Conservation (phyloP, 2,797 vertebrate genomes). For the Lepus oiostolus region DNA sequence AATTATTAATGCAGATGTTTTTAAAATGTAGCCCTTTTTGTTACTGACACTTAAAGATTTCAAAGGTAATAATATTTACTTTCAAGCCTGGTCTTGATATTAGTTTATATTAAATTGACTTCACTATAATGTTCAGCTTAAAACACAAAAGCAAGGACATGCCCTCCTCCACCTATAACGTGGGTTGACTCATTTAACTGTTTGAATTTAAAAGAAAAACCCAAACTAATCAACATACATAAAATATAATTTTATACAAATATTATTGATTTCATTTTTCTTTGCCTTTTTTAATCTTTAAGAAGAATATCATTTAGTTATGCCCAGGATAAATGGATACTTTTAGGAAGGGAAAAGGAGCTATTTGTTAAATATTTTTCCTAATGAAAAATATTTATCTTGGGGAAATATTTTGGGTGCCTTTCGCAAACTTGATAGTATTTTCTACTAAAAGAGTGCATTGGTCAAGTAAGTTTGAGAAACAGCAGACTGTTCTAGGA, state of each 20-base stretch:
- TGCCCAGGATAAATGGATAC: not conserved
- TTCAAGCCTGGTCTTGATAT: not conserved
- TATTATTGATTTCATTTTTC: not conserved
- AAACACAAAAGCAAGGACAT: conserved; percentile 17
- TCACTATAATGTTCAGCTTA: not conserved
- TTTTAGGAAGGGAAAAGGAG: not conserved
- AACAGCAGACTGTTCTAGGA: not conserved
- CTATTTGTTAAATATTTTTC: not conserved
- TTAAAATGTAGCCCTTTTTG: not conserved
- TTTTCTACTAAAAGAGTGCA: not conserved
- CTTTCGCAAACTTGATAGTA: not conserved
- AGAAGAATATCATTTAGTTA: not conserved
- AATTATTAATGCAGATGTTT: not conserved
- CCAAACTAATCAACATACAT: not conserved
- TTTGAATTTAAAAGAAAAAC: not conserved
- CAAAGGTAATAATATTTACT: conserved; percentile 49
- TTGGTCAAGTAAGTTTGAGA: conserved; percentile 28
- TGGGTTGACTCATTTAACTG: not conserved
- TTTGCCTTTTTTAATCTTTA: not conserved
- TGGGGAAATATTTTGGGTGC: conserved; percentile 6
- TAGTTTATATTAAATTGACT: not conserved
- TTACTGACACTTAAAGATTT: not conserved
- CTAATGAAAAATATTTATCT: conserved; percentile 13
- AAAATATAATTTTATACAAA: not conserved
- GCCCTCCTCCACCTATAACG: not conserved